phyloP scores from a whole-genome alignment of 2,113 vertebrate genomes.

The Tylochromis polylepis region DNA sequence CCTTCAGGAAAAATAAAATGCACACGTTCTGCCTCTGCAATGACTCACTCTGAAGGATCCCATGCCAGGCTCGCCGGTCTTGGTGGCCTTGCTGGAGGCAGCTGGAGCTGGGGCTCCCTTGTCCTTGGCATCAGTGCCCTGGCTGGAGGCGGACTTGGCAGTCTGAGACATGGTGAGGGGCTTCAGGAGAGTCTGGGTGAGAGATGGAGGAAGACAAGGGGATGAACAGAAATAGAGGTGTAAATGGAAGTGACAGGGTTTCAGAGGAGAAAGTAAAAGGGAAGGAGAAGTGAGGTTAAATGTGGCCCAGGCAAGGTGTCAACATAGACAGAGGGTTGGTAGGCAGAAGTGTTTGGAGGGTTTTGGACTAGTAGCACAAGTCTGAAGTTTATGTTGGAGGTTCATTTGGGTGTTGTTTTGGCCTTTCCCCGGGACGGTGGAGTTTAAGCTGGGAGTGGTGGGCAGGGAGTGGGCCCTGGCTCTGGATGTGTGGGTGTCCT shows the following conservation, averaged over 20 bases:
- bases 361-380: conserved; percentile 7
- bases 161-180: conserved; percentile 85
- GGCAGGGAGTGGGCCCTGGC: conserved; percentile 21
- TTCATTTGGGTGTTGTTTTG: conserved; percentile 37
- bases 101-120: conserved; percentile 73
- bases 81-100: conserved; percentile 75
- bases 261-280: background rate
- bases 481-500: background rate
- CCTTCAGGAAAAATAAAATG: background rate
- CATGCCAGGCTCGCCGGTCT: conserved; percentile 75
- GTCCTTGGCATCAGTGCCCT: conserved; percentile 80
- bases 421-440: conserved; percentile 1
- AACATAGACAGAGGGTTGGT: background rate
- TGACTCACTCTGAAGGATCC: conserved; percentile 85
- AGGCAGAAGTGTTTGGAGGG: background rate
- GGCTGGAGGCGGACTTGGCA: conserved; percentile 74
- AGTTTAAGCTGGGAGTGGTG: background rate
- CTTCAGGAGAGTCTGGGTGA: conserved; percentile 51
- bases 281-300: background rate
- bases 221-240: conserved; percentile 9
- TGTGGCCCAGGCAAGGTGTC: background rate
- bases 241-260: background rate
- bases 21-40: background rate
- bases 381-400: conserved; percentile 11
- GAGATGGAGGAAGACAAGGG: background rate